These are phyloP conservation scores for Koerneria pararmatus DNA, from an alignment of 2,888 invertebrate genomes.

Conservation along the genomic window DNA sequence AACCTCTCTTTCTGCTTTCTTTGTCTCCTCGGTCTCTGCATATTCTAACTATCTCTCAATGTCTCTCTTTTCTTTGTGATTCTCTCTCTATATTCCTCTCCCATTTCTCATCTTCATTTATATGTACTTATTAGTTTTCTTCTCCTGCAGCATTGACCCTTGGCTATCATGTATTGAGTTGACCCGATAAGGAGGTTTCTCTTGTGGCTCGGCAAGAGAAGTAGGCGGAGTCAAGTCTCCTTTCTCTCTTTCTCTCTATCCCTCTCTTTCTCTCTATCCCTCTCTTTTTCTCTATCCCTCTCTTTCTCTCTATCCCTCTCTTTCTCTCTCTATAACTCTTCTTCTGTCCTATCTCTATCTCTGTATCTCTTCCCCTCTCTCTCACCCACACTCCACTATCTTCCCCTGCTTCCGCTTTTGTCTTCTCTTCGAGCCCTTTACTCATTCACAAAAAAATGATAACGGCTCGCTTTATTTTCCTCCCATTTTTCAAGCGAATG, in stretches of 20 bases:
- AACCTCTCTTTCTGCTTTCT: neutral
- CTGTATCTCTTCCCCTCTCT: too few relatives aligned
- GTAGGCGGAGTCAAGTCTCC: too few relatives aligned
- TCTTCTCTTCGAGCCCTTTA: too few relatives aligned
- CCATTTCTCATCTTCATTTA: too few relatives aligned
- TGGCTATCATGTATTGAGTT: neutral
- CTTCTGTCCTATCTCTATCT: too few relatives aligned
- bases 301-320: neutral
- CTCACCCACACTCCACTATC: too few relatives aligned
- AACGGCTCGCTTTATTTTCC: too few relatives aligned
- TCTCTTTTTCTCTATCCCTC: neutral
- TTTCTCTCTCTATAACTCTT: neutral
- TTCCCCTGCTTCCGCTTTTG: too few relatives aligned
- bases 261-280: conserved; percentile 1
- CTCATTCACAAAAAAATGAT: too few relatives aligned
- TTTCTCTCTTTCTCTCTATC: too few relatives aligned
- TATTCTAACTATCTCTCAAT: neutral
- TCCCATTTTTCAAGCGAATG: too few relatives aligned
- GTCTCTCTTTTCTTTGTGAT: neutral
- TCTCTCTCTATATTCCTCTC: neutral
- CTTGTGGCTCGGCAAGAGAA: neutral
- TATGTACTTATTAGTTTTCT: neutral
- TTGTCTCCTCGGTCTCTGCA: neutral
- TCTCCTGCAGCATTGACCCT: neutral
- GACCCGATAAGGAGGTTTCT: too few relatives aligned